Percentiles rank a stretch among this genome's conserved stretches.
Conservation (phyloP, 1,140 invertebrate species). For the Leptoteleia sp. region DNA sequence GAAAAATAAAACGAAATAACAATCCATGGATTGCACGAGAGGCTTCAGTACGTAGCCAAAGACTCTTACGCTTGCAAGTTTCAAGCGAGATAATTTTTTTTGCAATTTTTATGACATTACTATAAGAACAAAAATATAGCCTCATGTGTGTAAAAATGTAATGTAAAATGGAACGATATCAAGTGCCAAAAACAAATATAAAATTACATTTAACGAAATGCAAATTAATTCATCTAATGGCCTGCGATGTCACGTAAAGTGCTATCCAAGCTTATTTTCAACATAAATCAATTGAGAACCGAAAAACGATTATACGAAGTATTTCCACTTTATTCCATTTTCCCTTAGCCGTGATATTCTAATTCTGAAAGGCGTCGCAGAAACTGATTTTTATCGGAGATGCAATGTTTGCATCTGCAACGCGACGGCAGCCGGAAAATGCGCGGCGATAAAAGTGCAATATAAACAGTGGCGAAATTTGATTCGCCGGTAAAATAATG, state of each 20-base stretch:
- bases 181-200: too few species aligned
- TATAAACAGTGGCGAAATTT: constrained; percentile 5
- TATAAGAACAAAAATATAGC: too few species aligned
- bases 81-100: too few species aligned
- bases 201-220: too few species aligned
- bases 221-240: constrained; percentile 8
- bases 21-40: too few species aligned
- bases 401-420: constrained; percentile 3
- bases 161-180: too few species aligned
- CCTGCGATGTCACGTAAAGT: background rate
- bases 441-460: constrained; percentile 8
- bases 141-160: too few species aligned
- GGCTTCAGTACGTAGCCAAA: too few species aligned
- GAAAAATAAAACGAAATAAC: too few species aligned
- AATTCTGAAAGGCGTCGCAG: constrained; percentile 6
- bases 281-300: constrained; percentile 16
- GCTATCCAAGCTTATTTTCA: constrained; percentile 11
- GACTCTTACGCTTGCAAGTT: too few species aligned
- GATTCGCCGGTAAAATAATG: constrained; percentile 21
- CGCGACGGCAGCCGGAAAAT: background rate
- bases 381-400: constrained; percentile 10
- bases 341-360: background rate
- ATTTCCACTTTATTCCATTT: constrained; percentile 17
- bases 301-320: constrained; percentile 4
- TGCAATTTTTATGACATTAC: too few species aligned